Conservation (phyloP, 2,113 vertebrate genomes). For the Takifugu bimaculatus region DNA sequence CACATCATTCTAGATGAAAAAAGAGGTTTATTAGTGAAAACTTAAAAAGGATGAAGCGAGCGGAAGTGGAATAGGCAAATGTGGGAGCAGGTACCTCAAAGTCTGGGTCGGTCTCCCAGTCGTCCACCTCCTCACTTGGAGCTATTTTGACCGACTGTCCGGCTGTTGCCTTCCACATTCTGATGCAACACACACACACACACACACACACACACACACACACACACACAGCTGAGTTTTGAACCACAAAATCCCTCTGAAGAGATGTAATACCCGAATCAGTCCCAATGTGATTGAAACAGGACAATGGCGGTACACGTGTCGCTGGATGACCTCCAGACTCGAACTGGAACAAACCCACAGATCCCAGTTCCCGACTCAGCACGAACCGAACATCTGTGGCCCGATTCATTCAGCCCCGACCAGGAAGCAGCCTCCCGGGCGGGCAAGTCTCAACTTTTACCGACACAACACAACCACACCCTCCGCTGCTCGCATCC, state of each 20-base stretch:
- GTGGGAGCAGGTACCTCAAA: constrained; percentile 81
- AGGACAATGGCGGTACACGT: too few species aligned
- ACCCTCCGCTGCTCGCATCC: constrained; percentile 13
- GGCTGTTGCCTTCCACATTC: constrained; percentile 94
- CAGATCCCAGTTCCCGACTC: constrained; percentile 2
- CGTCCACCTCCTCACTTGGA: constrained; percentile 80
- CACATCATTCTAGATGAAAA: constrained; percentile 84
- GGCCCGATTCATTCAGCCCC: constrained; percentile 17
- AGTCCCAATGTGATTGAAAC: too few species aligned
- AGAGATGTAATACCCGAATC: too few species aligned
- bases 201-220: neutral
- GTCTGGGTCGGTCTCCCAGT: constrained; percentile 98
- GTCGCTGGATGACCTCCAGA: too few species aligned
- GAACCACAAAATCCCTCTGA: too few species aligned
- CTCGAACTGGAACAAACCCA: neutral
- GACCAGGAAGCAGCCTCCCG: constrained; percentile 29
- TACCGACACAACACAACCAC: constrained; percentile 25
- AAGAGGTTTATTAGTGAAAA: neutral
- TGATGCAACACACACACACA: constrained; percentile 27
- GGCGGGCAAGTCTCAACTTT: neutral
- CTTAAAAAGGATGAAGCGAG: neutral
- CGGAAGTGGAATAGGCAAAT: fast-evolving
- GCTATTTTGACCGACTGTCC: constrained; percentile 78
- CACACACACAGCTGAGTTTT: neutral
- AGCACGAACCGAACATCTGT: constrained; percentile 30